Base-by-base conservation (phyloP, 2,888 invertebrate species). In the Latrodectus elegans region DNA sequence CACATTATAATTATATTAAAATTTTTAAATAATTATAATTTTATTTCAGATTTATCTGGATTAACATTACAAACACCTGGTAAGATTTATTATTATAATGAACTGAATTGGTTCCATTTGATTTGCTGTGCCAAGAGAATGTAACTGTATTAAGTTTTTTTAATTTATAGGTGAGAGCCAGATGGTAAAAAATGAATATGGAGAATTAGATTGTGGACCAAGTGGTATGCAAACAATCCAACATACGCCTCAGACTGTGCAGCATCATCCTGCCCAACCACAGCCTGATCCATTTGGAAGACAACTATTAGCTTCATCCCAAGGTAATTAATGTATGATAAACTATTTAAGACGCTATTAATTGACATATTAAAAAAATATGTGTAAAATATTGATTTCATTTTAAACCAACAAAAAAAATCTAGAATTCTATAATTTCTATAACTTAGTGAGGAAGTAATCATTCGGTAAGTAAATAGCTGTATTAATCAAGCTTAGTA, bases 101-200 rank as follows among this genome's bases (percentile, higher is more conserved):
- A 17, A 67, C 67, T 72, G 38, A 38, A 73, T 79, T 71, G 12
- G 14, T 80, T 77, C n/a, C 77, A 38, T 17, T 17, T 22, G 26
- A n/a, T 53, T 95, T 12, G 83, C 89, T 11, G 95, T 96, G 9
- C 51, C 51, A 6, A 72, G n/a, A 60, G 10, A 60, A 60, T 11
- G 10, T 60, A 38, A 38, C 38, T 75, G 11, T 75, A 53, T 51
- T 17, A 8, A 75, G 8, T 60, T 75, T 75, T 60, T 75, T 75
- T 17, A 55, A n/a, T 15, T n/a, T 83, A 22, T 72, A 92, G 92
- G 91, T 72, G 92, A 92, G 9, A 95, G 96, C 91, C 94, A 97
- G 90, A 93, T 97, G 90, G 96, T 97, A 55, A 97, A 97, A 93
- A 97, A 97, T 93, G 98, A 98, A 92, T 97, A 95, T 96, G 74